Evolutionary conservation across 1,140 invertebrate species (phyloP).

Genomic region (Trinorchestia longiramus): DNA sequence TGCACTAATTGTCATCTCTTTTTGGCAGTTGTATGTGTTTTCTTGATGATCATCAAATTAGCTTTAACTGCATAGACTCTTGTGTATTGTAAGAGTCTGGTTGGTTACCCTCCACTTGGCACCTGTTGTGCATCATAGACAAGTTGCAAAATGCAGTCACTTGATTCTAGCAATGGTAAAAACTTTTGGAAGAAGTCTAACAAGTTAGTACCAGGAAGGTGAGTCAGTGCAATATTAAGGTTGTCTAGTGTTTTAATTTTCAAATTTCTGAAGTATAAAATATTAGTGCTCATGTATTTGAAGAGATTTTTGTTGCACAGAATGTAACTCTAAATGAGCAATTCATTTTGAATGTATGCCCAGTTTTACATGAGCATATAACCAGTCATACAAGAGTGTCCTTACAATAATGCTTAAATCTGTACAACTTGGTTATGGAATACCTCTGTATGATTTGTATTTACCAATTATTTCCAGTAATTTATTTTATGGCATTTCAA

Average conservation of each 20-base stretch:
- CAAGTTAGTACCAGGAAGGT: constrained; percentile 35
- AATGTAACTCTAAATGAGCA: neutral
- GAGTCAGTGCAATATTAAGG: neutral
- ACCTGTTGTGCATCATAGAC: neutral
- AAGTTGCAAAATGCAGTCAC: neutral
- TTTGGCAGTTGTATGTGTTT: neutral
- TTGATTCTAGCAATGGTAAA: constrained; percentile 32
- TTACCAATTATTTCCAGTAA: no score
- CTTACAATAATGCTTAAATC: no score
- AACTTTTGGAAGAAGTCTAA: constrained; percentile 30
- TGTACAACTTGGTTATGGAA: neutral
- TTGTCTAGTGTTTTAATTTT: neutral
- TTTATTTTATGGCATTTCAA: no score
- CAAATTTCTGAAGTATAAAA: neutral
- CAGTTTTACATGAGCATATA: no score
- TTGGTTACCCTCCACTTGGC: neutral
- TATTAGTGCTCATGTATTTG: neutral
- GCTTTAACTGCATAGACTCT: neutral
- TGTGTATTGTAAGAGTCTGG: neutral
- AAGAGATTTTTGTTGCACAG: neutral
- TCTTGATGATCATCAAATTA: neutral
- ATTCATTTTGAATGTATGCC: neutral
- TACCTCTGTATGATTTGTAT: neutral
- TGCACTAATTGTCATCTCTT: neutral
- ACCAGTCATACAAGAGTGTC: no score